Evolutionary conservation across 2,113 vertebrate species (phyloP), one percentile per base, ranked within the genome.

Genomic region (Crocuta crocuta): DNA sequence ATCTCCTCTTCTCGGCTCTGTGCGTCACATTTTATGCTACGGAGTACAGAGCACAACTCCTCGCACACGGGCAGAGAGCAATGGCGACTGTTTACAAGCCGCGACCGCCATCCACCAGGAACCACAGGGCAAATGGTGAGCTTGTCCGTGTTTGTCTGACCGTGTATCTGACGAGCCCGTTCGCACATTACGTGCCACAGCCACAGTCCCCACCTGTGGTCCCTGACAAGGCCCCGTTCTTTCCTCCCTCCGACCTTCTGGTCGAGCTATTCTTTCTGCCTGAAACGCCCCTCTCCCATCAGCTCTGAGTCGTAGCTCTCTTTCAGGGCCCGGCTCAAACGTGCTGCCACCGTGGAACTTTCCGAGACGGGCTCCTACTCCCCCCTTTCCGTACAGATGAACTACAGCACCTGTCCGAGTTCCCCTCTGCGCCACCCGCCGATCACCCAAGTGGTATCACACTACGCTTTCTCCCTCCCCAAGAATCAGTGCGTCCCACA

Each of bases 51-150:
- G 63, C 26, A 79, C 26, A 50, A 65, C 5, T 55, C 21, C 81
- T 1, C 66, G 15, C 74, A 16, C 39, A 0, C 12, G 24, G 4
- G 13, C 16, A 31, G 8, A 16, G 28, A 26, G 28, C 45, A 9
- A 17, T 0, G 43, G 43, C 0, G 4, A 16, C 7, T 15, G 39
- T 16, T 28, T 31, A 26, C 24, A 2, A 1, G 74, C 74, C 5
- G 58, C 7, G 19, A 23, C 58, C 58, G 21, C 58, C 58, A 0
- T 23, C 58, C 58, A 7, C 21, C 58, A 8, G 21, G 55, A 61
- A 15, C 1, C n/a, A 2, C 26, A 50, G 39, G 0, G 43, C 45
- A 58, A 58, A 10, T 43, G 15, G 19, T 23, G 2, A 23, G 55
- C 68, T n/a, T 11, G 0, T 26, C 58, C 24, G 16, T 33, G 12